Evolutionary conservation across 2,888 invertebrate species (phyloP), one percentile per base, ranked within the genome.

Genomic region (Platycheirus albimanus): DNA sequence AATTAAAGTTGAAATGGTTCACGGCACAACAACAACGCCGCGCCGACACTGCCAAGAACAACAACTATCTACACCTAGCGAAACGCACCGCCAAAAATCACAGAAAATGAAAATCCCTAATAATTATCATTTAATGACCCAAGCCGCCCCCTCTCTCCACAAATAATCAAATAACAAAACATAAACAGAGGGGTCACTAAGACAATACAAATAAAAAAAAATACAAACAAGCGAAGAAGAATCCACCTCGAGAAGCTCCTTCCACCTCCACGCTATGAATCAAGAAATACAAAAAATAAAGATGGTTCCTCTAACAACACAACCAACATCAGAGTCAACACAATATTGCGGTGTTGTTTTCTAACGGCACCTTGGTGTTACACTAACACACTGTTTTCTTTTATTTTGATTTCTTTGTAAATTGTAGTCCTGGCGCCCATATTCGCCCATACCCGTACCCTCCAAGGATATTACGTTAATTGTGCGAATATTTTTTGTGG

Each of bases 61-160:
- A n/a, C n/a, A n/a, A n/a, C n/a, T n/a, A n/a, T n/a, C n/a, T n/a
- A n/a, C n/a, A n/a, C n/a, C n/a, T n/a, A n/a, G n/a, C n/a, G n/a
- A n/a, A n/a, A n/a, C n/a, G n/a, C n/a, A n/a, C n/a, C 63, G 56
- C 63, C 79, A 75, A 74, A 69, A 80, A 75, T 80, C 79, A 80
- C 75, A 70, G 58, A 74, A n/a, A 33, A 33, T 49, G 24, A 43
- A 69, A 58, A 70, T 80, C 80, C 75, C 58, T 45, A 69, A 69
- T 80, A 80, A 80, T 80, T 80, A 75, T 69, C 69, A 70, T 80
- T 80, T 80, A 80, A 80, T 80, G 80, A 75, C 56, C 64, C 54
- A 36, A 49, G 49, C 51, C 47, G 20, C 41, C n/a, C 4, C 13
- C 38, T 5, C 38, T 13, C 13, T 38, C 7, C 38, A 3, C 13